These are phyloP conservation scores for Xiphophorus hellerii DNA, from an alignment of 2,113 vertebrate species.

Conservation along the genomic window DNA sequence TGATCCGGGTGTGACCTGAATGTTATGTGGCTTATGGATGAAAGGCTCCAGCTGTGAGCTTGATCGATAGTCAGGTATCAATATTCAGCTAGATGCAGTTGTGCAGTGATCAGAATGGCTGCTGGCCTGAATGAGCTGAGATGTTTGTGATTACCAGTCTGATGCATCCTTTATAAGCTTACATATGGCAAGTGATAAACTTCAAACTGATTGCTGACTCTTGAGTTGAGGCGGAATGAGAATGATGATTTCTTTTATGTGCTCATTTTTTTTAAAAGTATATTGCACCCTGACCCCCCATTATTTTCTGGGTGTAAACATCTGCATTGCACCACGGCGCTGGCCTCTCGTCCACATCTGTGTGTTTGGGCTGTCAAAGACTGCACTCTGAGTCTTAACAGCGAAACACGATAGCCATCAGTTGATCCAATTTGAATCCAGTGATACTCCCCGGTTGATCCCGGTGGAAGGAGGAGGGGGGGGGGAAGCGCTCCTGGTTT, in stretches of 20 bases:
- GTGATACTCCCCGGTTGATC: conserved; percentile 72
- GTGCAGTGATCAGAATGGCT: conserved; percentile 9
- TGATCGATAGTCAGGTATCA: conserved; percentile 30
- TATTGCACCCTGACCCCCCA: not conserved
- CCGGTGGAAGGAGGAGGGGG: conserved; percentile 44
- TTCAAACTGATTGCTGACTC: conserved; percentile 6
- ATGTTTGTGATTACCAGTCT: conserved; percentile 21
- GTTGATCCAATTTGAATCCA: conserved; percentile 76
- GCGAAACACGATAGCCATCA: conserved; percentile 71
- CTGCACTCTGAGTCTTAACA: conserved; percentile 61
- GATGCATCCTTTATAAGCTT: conserved; percentile 5
- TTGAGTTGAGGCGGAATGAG: conserved; percentile 6
- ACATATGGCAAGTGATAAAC: conserved; percentile 33
- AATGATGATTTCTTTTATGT: not conserved
- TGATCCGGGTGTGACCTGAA: conserved; percentile 34
- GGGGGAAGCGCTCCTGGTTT: conserved; percentile 55
- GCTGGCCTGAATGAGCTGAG: not conserved
- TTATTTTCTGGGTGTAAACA: conserved; percentile 62
- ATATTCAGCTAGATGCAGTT: conserved; percentile 3
- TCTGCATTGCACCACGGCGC: conserved; percentile 73
- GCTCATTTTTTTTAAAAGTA: not conserved
- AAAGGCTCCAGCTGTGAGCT: conserved; percentile 11
- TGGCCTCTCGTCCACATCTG: conserved; percentile 56
- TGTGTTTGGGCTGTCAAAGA: conserved; percentile 53
- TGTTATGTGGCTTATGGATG: conserved; percentile 4